Evolutionary conservation across 2,797 vertebrate species (phyloP).

Genomic region (Cossypha caffra): DNA sequence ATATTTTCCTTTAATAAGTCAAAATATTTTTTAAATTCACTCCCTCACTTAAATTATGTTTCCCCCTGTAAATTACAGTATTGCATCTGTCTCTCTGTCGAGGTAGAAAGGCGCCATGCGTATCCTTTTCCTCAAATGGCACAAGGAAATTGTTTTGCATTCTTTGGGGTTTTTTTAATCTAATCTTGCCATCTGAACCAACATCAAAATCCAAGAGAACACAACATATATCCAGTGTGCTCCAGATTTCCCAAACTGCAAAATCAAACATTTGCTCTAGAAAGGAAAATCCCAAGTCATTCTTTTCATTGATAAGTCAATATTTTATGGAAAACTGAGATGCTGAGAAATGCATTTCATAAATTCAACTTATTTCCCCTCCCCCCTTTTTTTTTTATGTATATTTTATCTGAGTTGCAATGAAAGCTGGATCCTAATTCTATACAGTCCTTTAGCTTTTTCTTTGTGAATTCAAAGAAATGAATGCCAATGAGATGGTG

Average conservation of each 20-base stretch:
- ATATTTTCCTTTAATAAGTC: not conserved
- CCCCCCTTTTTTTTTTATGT: not conserved
- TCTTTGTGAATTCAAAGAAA: not conserved
- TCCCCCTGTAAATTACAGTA: not conserved
- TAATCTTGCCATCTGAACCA: not conserved
- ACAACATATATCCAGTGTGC: rapidly evolving
- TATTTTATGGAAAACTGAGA: not conserved
- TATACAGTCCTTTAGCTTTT: not conserved
- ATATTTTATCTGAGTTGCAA: not conserved
- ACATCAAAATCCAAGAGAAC: not conserved
- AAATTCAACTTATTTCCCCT: not conserved
- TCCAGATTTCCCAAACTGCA: not conserved
- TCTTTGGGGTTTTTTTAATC: not conserved
- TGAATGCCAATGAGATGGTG: not conserved
- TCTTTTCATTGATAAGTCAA: not conserved
- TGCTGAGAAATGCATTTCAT: not conserved
- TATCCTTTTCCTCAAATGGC: not conserved
- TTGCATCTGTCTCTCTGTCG: not conserved
- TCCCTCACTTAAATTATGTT: not conserved
- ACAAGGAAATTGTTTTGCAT: not conserved
- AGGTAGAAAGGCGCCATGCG: not conserved
- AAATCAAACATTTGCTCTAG: not conserved
- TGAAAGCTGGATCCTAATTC: not conserved
- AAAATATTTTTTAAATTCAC: not conserved
- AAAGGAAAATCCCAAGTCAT: not conserved